phyloP scores from a whole-genome alignment of 2,888 invertebrate species.

The Ophion slaviceki region DNA sequence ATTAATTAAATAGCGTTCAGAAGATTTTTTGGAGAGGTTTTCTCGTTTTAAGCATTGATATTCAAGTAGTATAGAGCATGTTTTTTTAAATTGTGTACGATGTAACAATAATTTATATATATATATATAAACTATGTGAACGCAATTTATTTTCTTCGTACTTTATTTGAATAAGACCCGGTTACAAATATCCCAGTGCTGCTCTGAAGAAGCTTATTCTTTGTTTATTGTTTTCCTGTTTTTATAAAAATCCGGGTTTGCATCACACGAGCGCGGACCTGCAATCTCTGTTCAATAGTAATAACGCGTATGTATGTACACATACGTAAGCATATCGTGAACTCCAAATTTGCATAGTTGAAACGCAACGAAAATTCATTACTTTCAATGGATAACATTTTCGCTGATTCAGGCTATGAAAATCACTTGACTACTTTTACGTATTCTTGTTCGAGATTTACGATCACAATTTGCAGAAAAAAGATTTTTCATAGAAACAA shows the following conservation, averaged over 20 bases:
- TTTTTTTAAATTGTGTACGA: slow-evolving; percentile 68
- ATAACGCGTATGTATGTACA: slow-evolving; percentile 38
- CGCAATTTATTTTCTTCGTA: slow-evolving; percentile 53
- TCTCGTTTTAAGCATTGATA: slow-evolving; percentile 11
- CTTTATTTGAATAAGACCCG: slow-evolving; percentile 70
- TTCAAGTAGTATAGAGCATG: slow-evolving; percentile 77
- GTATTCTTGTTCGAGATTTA: no score
- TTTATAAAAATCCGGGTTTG: slow-evolving; percentile 76
- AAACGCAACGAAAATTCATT: no score
- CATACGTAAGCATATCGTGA: slow-evolving; percentile 17
- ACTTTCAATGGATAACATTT: no score
- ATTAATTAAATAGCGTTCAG: slow-evolving; percentile 17
- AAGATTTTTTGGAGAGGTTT: not conserved
- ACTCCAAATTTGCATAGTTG: no score
- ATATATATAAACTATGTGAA: slow-evolving; percentile 67
- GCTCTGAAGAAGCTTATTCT: slow-evolving; percentile 69
- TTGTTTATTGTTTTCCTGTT: slow-evolving; percentile 70
- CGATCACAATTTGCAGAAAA: no score
- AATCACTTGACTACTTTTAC: no score
- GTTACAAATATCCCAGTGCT: slow-evolving; percentile 64
- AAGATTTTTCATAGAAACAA: no score
- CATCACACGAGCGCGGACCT: slow-evolving; percentile 72
- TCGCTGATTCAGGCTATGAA: no score
- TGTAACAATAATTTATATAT: slow-evolving; percentile 68
- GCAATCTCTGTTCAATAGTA: slow-evolving; percentile 65